Evolutionary conservation across 2,797 vertebrate genomes (phyloP).

Genomic region (Aldrovandia affinis): DNA sequence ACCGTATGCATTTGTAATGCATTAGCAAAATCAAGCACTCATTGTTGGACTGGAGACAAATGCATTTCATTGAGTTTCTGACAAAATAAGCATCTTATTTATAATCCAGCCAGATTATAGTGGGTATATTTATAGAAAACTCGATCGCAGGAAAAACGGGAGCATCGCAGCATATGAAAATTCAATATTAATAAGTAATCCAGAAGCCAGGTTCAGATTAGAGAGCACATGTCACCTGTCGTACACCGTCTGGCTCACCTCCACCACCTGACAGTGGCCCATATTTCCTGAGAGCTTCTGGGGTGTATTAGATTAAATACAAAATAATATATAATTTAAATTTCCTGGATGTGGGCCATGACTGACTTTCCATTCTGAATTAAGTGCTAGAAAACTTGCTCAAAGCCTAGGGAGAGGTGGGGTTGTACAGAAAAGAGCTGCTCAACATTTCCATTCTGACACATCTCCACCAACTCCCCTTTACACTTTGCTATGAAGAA

Average conservation of each 20-base stretch:
- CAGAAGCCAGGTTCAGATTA: conserved; percentile 48
- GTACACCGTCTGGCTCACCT: conserved; percentile 45
- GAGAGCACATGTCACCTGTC: conserved; percentile 36
- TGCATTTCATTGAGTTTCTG: conserved; percentile 24
- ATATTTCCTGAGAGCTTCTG: conserved; percentile 55
- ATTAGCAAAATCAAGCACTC: conserved; percentile 29
- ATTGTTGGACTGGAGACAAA: conserved; percentile 35
- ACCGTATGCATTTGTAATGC: conserved; percentile 29
- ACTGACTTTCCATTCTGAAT: conserved; percentile 41
- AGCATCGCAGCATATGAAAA: conserved; percentile 41
- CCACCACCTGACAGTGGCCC: conserved; percentile 54
- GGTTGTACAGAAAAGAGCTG: background rate
- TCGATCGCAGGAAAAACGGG: conserved; percentile 29
- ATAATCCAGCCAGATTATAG: conserved; percentile 58
- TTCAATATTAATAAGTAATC: conserved; percentile 40
- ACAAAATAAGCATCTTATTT: conserved; percentile 40
- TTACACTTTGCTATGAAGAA: background rate
- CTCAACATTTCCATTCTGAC: background rate
- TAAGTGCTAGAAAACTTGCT: conserved; percentile 33
- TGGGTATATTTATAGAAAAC: conserved; percentile 47
- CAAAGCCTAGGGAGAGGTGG: conserved; percentile 11
- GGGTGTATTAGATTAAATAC: conserved; percentile 13
- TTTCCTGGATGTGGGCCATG: conserved; percentile 40
- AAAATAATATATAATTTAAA: conserved; percentile 66
- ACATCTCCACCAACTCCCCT: no score